Evolutionary conservation across 1,140 invertebrate species (phyloP), one percentile per base, ranked within the genome.

Genomic region (Nephila pilipes): DNA sequence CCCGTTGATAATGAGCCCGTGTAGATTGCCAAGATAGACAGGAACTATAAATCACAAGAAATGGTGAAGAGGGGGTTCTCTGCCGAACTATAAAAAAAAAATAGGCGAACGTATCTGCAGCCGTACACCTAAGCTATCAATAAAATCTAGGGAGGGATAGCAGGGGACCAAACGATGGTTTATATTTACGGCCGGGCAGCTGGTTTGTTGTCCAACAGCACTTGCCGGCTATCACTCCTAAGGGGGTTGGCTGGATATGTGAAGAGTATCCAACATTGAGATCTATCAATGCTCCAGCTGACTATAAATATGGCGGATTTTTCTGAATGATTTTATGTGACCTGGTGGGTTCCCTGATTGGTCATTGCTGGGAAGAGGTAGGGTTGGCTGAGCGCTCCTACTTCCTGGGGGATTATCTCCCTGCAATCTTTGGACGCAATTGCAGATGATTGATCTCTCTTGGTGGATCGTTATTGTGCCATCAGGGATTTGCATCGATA

Each of bases 21-120:
- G 91, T 93, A 93, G 91, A 93, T 93, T 93, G 91, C 85, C 83
- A 80, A 93, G 91, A 93, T 93, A 93, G 91, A 93, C 91, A 93
- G 91, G 63, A 87, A 80, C 91, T 93, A 93, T 93, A 93, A 93
- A 93, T 93, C 91, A 93, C 83, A 85, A 92, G 80, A 85, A 92
- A 92, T 75, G 90, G 90, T 57, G 36, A 57, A 58, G 65, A 83
- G 89, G 75, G 89, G 89, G 81, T 57, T 55, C 54, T 32, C 54
- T 55, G 12, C 81, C 38, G n/a, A 38, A 55, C 22, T 55, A 54
- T 69, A 88, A 57, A 4, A 22, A 54, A 46, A 54, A 16, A 25
- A 54, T 18, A 46, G 12, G 38, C 20, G 25, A 46, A 54, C 25
- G 20, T 58, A 83, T 46, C 46, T 83, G 46, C 38, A 55, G 60